Base-by-base conservation (phyloP, 2,113 vertebrate species). In the Atlantisia rogersi region DNA sequence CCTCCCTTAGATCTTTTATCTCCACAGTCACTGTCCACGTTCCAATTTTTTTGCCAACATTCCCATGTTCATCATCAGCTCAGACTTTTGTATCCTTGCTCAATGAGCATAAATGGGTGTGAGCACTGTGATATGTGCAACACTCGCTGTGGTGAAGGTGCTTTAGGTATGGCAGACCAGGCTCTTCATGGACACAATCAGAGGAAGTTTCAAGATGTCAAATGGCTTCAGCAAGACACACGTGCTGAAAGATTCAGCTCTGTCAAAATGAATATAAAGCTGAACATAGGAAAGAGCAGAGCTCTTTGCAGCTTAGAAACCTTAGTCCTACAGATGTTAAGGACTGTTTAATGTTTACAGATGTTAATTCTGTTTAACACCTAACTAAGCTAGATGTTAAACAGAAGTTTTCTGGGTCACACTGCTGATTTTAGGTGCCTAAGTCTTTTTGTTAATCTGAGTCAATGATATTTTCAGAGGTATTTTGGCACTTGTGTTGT, bases 121-220 rank as follows among this genome's bases (percentile, higher is more conserved):
- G 48, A 50, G 7, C 28, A 8, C 8, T 4, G 8, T 31, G 40
- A 31, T 82, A 75, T 65, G 19, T 44, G 35, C 12, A 62, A 15
- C 37, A 24, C 11, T 35, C 31, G 50, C 5, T 17, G 12, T 44
- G 32, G 10, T 52, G 21, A 90, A 82, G 9, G 10, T 82, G n/a
- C 6, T 62, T 40, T 10, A 44, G 15, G 6, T 69, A 35, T 5
- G 31, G n/a, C 44, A 84, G 46, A 48, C 7, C 50, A 53, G 22
- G 20, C 15, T 6, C 12, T 52, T 55, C n/a, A 48, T 8, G 9
- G 8, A 24, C 18, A 15, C 0, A 0, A 11, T 14, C 31, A 76
- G 67, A 93, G 15, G 7, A 75, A 17, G n/a, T 80, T 65, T 75
- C 37, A 46, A 26, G 39, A 48, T 32, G 32, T 76, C 14, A 87